Conservation (phyloP, 2,797 vertebrate species). For the Babyrousa celebensis region DNA sequence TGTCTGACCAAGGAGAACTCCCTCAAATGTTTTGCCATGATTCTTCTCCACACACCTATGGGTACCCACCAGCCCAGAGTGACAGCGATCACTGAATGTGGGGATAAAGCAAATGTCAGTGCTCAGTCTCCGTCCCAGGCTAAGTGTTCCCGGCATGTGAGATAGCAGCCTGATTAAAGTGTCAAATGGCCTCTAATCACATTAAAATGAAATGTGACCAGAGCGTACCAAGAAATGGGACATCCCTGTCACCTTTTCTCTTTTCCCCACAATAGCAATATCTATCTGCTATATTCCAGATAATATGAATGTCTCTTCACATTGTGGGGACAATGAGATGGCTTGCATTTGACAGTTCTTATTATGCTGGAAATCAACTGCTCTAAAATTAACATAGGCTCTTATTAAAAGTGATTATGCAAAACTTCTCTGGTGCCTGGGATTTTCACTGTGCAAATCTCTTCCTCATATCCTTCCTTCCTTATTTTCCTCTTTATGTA, state of each 20-base stretch:
- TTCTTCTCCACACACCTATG: conserved; percentile 24
- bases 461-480: conserved; percentile 19
- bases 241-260: conserved; percentile 85
- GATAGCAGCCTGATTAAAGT: conserved; percentile 87
- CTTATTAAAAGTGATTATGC: conserved; percentile 83
- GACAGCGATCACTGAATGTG: neutral
- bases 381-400: conserved; percentile 85
- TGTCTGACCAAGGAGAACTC: conserved; percentile 22
- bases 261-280: conserved; percentile 86
- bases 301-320: conserved; percentile 87
- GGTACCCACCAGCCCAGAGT: neutral
- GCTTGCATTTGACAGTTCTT: conserved; percentile 89
- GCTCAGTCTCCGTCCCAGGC: conserved; percentile 30
- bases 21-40: conserved; percentile 15
- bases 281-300: conserved; percentile 80
- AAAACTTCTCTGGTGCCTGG: neutral
- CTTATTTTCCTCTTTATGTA: neutral
- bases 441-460: conserved; percentile 75
- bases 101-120: conserved; percentile 10
- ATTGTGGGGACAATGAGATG: conserved; percentile 80
- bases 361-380: conserved; percentile 85
- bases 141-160: conserved; percentile 70
- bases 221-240: conserved; percentile 72
- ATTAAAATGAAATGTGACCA: conserved; percentile 87
- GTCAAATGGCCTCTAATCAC: conserved; percentile 85